Evolutionary conservation across 2,113 vertebrate genomes (phyloP).

Genomic region (Taxidea taxus): DNA sequence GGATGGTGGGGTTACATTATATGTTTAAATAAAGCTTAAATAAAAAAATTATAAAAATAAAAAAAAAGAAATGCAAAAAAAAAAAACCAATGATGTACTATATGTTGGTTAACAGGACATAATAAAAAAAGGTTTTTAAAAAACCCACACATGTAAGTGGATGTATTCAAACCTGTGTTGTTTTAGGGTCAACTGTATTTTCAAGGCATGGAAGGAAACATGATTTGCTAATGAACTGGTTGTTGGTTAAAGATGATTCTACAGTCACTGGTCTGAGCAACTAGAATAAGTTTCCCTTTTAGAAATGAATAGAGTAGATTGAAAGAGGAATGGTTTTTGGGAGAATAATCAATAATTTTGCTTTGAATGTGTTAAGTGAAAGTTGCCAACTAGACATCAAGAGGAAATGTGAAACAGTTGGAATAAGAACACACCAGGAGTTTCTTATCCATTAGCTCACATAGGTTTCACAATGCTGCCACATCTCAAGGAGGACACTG

Average conservation of each 20-base stretch:
- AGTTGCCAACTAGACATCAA: neutral
- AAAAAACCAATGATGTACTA: too few species aligned
- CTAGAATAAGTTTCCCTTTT: neutral
- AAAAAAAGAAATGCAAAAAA: too few species aligned
- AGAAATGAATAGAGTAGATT: neutral
- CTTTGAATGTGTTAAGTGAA: neutral
- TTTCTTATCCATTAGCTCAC: neutral
- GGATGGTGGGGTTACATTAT: too few species aligned
- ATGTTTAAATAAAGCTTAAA: too few species aligned
- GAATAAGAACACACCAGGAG: neutral
- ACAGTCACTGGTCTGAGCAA: neutral
- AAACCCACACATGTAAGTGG: neutral
- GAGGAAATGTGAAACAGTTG: neutral
- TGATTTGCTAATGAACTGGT: neutral
- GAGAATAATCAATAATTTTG: neutral
- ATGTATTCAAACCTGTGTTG: neutral
- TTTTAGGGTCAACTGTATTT: neutral
- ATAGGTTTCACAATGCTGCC: neutral
- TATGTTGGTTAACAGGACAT: too few species aligned
- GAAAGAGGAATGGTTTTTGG: neutral
- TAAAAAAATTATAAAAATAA: too few species aligned
- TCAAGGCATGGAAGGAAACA: neutral
- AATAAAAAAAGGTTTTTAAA: too few species aligned
- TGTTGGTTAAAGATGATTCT: neutral
- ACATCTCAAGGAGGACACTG: neutral